These are phyloP conservation scores for Eupithecia pulchellata DNA, from an alignment of 2,888 invertebrate species.

Conservation along the genomic window DNA sequence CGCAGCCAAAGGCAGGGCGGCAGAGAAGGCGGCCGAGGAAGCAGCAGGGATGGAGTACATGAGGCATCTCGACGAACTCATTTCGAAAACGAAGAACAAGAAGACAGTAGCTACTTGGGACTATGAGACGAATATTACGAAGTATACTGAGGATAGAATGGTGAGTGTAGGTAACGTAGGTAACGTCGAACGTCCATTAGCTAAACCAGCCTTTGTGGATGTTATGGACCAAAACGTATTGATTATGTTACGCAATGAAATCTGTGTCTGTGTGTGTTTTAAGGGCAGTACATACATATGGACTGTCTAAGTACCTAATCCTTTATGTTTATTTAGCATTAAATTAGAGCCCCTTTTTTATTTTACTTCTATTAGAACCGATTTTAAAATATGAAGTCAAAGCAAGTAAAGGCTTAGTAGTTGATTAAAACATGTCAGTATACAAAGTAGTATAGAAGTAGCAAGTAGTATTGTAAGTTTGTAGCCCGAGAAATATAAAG, in stretches of 20 bases:
- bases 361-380: not conserved
- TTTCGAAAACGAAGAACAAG: slow-evolving; percentile 84
- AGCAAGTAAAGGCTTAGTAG: not conserved
- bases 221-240: not conserved
- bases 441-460: no score
- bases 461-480: not conserved
- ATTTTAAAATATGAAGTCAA: not conserved
- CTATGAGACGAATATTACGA: slow-evolving; percentile 90
- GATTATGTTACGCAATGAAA: not conserved
- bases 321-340: no score
- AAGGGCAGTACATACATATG: no score
- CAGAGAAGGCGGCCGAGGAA: slow-evolving; percentile 83
- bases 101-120: slow-evolving; percentile 88
- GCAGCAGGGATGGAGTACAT: slow-evolving; percentile 86
- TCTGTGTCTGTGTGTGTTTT: not conserved
- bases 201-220: not conserved
- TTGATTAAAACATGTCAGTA: not conserved
- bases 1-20: slow-evolving; percentile 75
- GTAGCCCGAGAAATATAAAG: not conserved
- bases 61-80: slow-evolving; percentile 85
- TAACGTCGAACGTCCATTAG: not conserved
- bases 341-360: no score
- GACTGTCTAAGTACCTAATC: no score
- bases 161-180: slow-evolving; percentile 50
- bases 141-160: slow-evolving; percentile 86